A percentile compares a stretch with the other conserved stretches of the same genome.
phyloP scores from a whole-genome alignment of 2,797 vertebrate genomes.

The Poecilia wingei region DNA sequence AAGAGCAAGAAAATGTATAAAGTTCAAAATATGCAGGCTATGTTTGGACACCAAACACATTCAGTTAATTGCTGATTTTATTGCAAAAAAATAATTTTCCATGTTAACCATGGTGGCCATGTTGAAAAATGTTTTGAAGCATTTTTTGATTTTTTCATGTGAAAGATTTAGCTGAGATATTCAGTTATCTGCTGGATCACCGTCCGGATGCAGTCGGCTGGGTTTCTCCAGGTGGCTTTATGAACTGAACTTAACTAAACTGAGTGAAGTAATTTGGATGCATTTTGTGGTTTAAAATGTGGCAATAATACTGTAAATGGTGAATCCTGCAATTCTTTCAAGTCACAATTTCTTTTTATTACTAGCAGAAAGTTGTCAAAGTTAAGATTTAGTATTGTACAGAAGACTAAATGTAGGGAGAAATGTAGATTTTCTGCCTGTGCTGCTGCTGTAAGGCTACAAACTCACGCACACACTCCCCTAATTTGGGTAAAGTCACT shows the following conservation, averaged over 20 bases:
- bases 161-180: too few relatives aligned
- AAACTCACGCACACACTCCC: constrained; percentile 35
- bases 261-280: not conserved
- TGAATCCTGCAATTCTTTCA: not conserved
- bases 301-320: not conserved
- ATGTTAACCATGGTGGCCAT: too few relatives aligned
- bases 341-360: not conserved
- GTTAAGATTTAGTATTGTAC: not conserved
- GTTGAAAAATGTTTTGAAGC: too few relatives aligned
- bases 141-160: too few relatives aligned
- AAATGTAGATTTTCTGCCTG: constrained; percentile 15
- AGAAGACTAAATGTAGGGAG: not conserved
- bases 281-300: not conserved
- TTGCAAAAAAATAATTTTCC: too few relatives aligned
- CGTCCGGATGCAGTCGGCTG: not conserved
- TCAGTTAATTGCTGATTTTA: too few relatives aligned
- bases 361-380: not conserved
- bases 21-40: too few relatives aligned
- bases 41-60: too few relatives aligned
- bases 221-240: not conserved
- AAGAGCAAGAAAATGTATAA: too few relatives aligned
- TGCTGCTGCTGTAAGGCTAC: constrained; percentile 7
- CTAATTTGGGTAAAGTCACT: constrained; percentile 67
- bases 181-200: too few relatives aligned
- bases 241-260: not conserved